A percentile compares a stretch with the other conserved stretches of the same genome.
Conservation (phyloP, 92 coral and sea anemone genomes). For the Palythoa heliodiscus region DNA sequence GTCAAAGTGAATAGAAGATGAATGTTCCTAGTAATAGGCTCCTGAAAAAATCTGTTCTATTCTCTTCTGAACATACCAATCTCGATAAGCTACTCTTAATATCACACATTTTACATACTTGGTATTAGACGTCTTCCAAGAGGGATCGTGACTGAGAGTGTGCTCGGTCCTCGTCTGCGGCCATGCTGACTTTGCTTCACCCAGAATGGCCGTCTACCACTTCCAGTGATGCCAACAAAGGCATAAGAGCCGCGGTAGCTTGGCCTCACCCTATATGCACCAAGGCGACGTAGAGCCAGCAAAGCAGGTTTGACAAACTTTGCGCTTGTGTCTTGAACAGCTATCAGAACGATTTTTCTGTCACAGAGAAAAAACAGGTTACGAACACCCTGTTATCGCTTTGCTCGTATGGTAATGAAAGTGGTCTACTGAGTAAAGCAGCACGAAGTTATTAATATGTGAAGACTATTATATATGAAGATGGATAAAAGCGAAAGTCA, state of each 20-base stretch:
- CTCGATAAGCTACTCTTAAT: not conserved
- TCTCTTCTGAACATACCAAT: too few species aligned
- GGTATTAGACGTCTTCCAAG: slow-evolving; percentile 5
- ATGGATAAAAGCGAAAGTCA: not conserved
- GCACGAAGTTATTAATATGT: too few species aligned
- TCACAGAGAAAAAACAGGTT: not conserved
- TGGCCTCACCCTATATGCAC: slow-evolving; percentile 21
- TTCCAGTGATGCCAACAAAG: slow-evolving; percentile 36
- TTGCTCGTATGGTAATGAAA: too few species aligned
- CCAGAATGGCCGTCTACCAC: slow-evolving; percentile 39
- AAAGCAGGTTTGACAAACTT: slow-evolving; percentile 23
- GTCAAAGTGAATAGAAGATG: too few species aligned
- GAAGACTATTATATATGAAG: too few species aligned
- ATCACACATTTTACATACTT: not conserved
- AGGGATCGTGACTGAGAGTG: slow-evolving; percentile 16
- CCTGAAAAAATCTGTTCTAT: too few species aligned
- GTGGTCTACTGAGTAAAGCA: too few species aligned
- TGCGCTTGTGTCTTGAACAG: slow-evolving; percentile 51
- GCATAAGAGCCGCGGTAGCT: slow-evolving; percentile 49
- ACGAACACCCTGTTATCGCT: too few species aligned
- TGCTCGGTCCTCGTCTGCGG: slow-evolving; percentile 26
- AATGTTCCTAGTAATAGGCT: too few species aligned
- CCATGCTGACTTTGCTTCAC: slow-evolving; percentile 39
- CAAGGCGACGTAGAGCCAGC: slow-evolving; percentile 28
- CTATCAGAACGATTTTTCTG: slow-evolving; percentile 52